A percentile compares a stretch with the other conserved stretches of the same genome.
These are phyloP conservation scores for Miniopterus natalensis DNA, from an alignment of 2,113 vertebrate genomes.

Conservation along the genomic window DNA sequence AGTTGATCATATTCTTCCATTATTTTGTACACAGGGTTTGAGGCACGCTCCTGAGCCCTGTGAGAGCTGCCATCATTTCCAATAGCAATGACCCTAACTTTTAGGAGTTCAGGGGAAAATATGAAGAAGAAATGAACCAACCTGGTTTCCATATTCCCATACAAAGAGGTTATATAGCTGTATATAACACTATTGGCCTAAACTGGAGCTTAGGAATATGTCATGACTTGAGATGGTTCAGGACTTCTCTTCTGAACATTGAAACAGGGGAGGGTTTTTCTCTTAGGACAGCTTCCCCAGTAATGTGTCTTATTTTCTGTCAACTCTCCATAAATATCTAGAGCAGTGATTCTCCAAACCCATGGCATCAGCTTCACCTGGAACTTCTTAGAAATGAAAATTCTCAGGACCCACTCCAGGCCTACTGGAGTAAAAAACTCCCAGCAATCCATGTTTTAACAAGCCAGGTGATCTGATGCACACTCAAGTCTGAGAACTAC, in stretches of 20 bases:
- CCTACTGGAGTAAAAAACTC: not conserved
- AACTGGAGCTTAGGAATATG: not conserved
- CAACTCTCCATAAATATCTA: not conserved
- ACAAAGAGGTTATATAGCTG: not conserved
- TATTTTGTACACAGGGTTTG: not conserved
- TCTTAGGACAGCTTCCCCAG: not conserved
- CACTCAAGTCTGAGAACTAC: not conserved
- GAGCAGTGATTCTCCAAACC: not conserved
- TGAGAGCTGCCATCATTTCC: not conserved
- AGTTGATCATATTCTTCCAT: not conserved
- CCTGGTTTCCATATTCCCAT: not conserved
- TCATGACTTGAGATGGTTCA: not conserved
- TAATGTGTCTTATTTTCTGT: not conserved
- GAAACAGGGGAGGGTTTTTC: not conserved
- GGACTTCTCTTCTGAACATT: not conserved
- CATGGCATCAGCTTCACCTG: not conserved
- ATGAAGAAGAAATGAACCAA: not conserved
- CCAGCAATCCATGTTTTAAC: not conserved
- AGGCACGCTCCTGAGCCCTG: not conserved
- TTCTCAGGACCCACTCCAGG: not conserved
- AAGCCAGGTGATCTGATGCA: not conserved
- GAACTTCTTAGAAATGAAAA: not conserved
- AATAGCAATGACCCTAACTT: not conserved
- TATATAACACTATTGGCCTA: not conserved
- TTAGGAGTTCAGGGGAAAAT: not conserved